Base-by-base conservation (phyloP, 2,797 vertebrate species). In the Hirundo rustica region DNA sequence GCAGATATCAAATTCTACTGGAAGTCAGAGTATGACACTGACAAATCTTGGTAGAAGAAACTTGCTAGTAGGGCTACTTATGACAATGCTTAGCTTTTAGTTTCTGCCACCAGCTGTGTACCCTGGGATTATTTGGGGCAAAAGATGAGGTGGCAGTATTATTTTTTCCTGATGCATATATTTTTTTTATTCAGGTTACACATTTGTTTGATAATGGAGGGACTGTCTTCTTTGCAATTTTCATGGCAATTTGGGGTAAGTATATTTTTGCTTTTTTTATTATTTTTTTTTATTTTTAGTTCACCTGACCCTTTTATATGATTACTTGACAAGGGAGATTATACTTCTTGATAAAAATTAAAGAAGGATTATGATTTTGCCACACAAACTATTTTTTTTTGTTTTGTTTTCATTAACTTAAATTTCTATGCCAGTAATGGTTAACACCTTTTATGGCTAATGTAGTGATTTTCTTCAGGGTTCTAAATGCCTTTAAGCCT, bases 171-270 rank as follows among this genome's bases (percentile, higher is more conserved):
- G 36, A 72, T 73, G 14, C 45, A 47, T 84, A 94, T 96, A 27
- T 80, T 86, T 72, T 97, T 97, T 97, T 86, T 95, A 6, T 87
- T 85, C 84, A 99, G 99, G 99, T 99, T 95, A 99, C 99, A 47
- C 98, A 99, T 98, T 98, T 99, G 89, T 99, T 99, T 98, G 99
- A 99, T 97, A 99, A 99, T 13, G 99, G 99, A 86, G 99, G 99
- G 51, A 99, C 99, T 50, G 99, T 99, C 90, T 99, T 99, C 98
- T 99, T 99, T 91, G 99, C 99, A 53, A 99, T 99, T 98, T 99
- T 99, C 98, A 99, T 99, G 99, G 99, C 99, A 94, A 99, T 99
- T 96, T 99, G 99, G 99, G 99, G 99, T 99, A 98, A 97, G 99
- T 98, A 21, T 23, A 10, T 67, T 95, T 61, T 88, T 47, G 23